A percentile compares a stretch with the other conserved stretches of the same genome.
These are phyloP conservation scores for Chunga burmeisteri DNA, from an alignment of 2,113 vertebrate species.

Conservation along the genomic window DNA sequence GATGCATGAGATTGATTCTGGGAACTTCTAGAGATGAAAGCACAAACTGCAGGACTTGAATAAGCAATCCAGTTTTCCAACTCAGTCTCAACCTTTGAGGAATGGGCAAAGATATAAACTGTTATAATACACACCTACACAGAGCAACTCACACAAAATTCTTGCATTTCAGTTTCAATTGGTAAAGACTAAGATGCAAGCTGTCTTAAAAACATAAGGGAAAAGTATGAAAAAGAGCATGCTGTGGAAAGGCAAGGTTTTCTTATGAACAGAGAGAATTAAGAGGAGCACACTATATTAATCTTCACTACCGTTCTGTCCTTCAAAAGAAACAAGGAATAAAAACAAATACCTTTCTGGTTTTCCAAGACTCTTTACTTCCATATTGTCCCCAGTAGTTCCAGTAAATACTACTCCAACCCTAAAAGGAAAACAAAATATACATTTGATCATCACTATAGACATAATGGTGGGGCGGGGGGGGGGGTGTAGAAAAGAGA, in stretches of 20 bases:
- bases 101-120: background rate
- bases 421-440: slow-evolving; percentile 64
- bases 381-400: slow-evolving; percentile 84
- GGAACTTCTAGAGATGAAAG: background rate
- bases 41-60: background rate
- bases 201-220: background rate
- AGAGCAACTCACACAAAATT: background rate
- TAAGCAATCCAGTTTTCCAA: background rate
- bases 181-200: background rate
- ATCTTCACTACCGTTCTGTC: background rate
- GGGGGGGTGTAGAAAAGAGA: background rate
- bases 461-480: background rate
- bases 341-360: slow-evolving; percentile 82
- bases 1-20: background rate
- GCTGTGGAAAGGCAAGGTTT: background rate
- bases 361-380: slow-evolving; percentile 91
- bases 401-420: slow-evolving; percentile 89
- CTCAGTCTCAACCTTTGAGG: background rate
- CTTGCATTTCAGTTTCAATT: background rate
- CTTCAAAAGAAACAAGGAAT: background rate
- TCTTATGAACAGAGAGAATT: background rate
- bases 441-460: background rate
- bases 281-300: background rate
- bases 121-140: background rate
- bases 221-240: background rate